Evolutionary conservation across 1,140 invertebrate genomes (phyloP), one percentile per base, ranked within the genome.

Genomic region (Coelopa frigida): DNA sequence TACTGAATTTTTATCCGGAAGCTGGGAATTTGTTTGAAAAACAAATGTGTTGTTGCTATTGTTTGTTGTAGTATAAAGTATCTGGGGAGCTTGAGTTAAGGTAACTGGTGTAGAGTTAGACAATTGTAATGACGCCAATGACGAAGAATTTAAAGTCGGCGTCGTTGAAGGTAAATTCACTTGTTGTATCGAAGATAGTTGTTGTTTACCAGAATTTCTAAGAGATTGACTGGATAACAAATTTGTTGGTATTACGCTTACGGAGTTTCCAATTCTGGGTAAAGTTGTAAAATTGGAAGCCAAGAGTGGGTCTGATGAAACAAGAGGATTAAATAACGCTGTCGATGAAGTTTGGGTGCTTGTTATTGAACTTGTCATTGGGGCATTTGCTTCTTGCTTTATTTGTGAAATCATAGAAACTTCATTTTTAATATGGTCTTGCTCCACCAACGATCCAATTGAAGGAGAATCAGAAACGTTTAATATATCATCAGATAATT

Each of bases 241-340:
- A 24, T 43, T 31, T 17, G 3, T 24, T 24, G n/a, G n/a, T 17
- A 35, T 5, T n/a, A 35, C 33, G 18, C 18, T 35, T 35, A 35
- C 33, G 5, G 33, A 17, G 33, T n/a, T 35, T 6, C n/a, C 6
- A 15, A 17, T n/a, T 15, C 7, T 14, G 5, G 33, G 18, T 12
- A 4, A n/a, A 5, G 18, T 29, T 33, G 51, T 48, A 36, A 55
- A 51, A 44, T 59, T 57, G 15, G 59, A 44, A 14, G 56, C 54
- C 50, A 66, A 57, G 2, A 62, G 17, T 0, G 56, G 56, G 44
- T 65, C 62, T 11, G 39, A 44, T 3, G 41, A 20, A n/a, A 49
- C 22, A 24, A 49, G 11, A 20, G 60, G 42, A 22, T 63, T 64
- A 27, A 55, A 64, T 7, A n/a, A n/a, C n/a, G n/a, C n/a, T n/a